Evolutionary conservation across 2,113 vertebrate species (phyloP).

Genomic region (Egretta garzetta): DNA sequence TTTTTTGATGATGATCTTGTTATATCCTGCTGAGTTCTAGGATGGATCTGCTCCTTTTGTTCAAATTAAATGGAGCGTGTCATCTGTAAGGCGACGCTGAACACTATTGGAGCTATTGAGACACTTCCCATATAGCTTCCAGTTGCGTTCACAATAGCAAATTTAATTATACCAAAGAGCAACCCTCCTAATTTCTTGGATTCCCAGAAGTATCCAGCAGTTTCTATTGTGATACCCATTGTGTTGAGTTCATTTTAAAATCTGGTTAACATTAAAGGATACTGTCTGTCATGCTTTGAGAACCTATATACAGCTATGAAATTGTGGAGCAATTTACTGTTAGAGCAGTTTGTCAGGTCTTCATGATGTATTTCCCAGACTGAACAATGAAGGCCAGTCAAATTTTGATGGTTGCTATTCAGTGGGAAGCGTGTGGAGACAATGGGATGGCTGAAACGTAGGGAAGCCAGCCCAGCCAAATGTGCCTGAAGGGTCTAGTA

Average conservation of each 20-base stretch:
- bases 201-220: slow-evolving; percentile 35
- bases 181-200: slow-evolving; percentile 1
- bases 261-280: slow-evolving; percentile 50
- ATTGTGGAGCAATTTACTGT: slow-evolving; percentile 14
- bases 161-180: slow-evolving; percentile 20
- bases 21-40: not conserved
- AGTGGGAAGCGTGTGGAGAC: slow-evolving; percentile 14
- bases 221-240: slow-evolving; percentile 35
- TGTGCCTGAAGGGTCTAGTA: slow-evolving; percentile 17
- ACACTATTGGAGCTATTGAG: not conserved
- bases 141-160: slow-evolving; percentile 47
- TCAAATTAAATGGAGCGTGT: not conserved
- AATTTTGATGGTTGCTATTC: slow-evolving; percentile 29
- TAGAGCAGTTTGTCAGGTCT: slow-evolving; percentile 33
- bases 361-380: slow-evolving; percentile 23
- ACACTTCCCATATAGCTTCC: slow-evolving; percentile 33
- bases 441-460: slow-evolving; percentile 24
- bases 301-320: slow-evolving; percentile 14
- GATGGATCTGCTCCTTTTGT: slow-evolving; percentile 1
- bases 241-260: slow-evolving; percentile 16
- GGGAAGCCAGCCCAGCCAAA: slow-evolving; percentile 14
- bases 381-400: slow-evolving; percentile 45
- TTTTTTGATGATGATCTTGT: not conserved
- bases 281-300: slow-evolving; percentile 13
- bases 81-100: not conserved